A percentile compares a stretch with the other conserved stretches of the same genome.
phyloP scores from a whole-genome alignment of 2,113 vertebrate species.

The Sorex fumeus region DNA sequence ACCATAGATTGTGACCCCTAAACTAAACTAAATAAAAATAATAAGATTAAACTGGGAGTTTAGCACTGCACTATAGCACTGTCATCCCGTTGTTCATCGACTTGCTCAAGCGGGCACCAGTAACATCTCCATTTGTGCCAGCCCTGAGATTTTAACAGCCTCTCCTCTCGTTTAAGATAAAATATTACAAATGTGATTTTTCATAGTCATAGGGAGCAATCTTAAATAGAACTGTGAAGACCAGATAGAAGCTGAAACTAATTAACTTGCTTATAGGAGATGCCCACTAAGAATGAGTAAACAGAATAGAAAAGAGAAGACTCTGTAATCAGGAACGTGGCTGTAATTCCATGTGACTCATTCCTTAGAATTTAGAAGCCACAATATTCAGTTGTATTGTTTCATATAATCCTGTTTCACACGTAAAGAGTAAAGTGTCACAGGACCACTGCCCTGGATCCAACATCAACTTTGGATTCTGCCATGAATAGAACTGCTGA shows the following conservation, averaged over 20 bases:
- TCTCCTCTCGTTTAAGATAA: too few species aligned
- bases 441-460: background rate
- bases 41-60: too few species aligned
- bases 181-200: slow-evolving; percentile 45
- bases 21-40: background rate
- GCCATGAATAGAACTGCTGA: background rate
- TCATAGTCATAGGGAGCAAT: background rate
- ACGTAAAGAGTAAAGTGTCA: background rate
- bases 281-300: slow-evolving; percentile 11
- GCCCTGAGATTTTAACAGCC: too few species aligned
- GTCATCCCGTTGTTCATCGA: too few species aligned
- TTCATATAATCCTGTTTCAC: background rate
- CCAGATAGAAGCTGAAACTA: slow-evolving; percentile 4
- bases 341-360: background rate
- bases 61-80: too few species aligned
- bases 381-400: background rate
- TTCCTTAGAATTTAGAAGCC: slow-evolving; percentile 1
- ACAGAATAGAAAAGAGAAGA: slow-evolving; percentile 11
- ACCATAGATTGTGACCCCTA: too few species aligned
- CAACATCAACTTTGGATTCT: background rate
- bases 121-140: too few species aligned
- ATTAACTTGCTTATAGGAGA: slow-evolving; percentile 32
- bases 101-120: too few species aligned
- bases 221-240: slow-evolving; percentile 13
- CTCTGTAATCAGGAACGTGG: background rate